phyloP scores from a whole-genome alignment of 2,888 invertebrate species.

The Phaedon cochleariae region DNA sequence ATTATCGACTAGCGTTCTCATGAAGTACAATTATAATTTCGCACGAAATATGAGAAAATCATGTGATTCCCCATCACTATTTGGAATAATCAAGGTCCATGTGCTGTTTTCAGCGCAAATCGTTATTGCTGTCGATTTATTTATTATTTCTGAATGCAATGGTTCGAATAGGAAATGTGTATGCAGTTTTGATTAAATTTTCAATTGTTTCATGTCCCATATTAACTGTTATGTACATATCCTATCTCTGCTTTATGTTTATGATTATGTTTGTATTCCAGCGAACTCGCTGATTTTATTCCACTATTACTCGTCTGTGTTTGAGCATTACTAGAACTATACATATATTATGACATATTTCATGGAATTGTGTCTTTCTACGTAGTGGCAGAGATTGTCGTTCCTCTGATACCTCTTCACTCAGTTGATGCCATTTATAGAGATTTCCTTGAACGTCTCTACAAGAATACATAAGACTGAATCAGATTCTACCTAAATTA shows the following conservation, averaged over 20 bases:
- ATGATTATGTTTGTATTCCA: not conserved
- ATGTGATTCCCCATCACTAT: not conserved
- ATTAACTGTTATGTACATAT: constrained; percentile 19
- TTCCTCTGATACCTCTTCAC: too few species aligned
- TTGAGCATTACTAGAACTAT: not conserved
- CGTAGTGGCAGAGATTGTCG: too few species aligned
- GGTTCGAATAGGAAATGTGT: constrained; percentile 2
- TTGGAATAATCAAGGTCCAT: constrained; percentile 11
- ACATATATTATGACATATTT: too few species aligned
- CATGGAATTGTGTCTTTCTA: too few species aligned
- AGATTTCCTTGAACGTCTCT: too few species aligned
- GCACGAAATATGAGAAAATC: not conserved
- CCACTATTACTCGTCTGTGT: not conserved
- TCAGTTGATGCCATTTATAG: too few species aligned
- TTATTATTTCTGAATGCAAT: constrained; percentile 13
- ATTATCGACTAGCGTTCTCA: not conserved
- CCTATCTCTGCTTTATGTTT: not conserved
- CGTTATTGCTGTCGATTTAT: not conserved
- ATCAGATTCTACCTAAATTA: too few species aligned
- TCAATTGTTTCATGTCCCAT: constrained; percentile 19
- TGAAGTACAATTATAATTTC: not conserved
- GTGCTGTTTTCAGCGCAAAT: constrained; percentile 9
- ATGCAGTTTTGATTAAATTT: constrained; percentile 20
- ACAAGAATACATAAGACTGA: too few species aligned
- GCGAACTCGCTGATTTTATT: not conserved